Base-by-base conservation (phyloP, 2,113 vertebrate genomes). In the Channa maculata region DNA sequence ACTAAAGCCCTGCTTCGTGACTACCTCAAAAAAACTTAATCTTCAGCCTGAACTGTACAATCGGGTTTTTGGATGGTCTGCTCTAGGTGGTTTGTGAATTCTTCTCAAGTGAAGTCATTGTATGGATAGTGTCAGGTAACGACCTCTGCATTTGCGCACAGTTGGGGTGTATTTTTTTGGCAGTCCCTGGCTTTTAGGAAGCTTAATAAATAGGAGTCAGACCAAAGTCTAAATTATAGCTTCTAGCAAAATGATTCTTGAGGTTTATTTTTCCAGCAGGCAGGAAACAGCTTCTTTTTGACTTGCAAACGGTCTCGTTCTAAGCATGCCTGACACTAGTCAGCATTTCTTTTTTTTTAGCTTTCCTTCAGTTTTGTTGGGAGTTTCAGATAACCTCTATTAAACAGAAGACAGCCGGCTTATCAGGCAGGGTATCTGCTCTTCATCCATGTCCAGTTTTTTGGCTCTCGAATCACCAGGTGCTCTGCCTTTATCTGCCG, bases 111-210 rank as follows among this genome's bases (percentile, higher is more conserved):
- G 88, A 87, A 91, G 84, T 93, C 88, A 86, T 85, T 92, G 84
- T 86, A 69, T 88, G 85, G 73, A 87, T 87, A 90, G 90, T 86
- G 80, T 92, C 85, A 87, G 86, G 67, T 91, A 78, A 88, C 88
- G 3, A 78, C 84, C 80, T 79, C 70, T 67, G 49, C 65, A 64
- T 75, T 80, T 36, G 38, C 59, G 68, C 84, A 62, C 84, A 69
- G 86, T 77, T 75, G 81, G 81, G 79, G 76, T 74, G 69, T 82
- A 74, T 65, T 63, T 43, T 39, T 38, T 34, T 70, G 49, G 10
- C 54, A 65, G 13, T 74, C 60, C 5, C 62, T 70, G 61, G 75
- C 48, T 73, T 77, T 71, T 5, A 49, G 65, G 48, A 80, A 66
- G 44, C 79, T 81, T 78, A 78, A 85, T 79, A 86, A 87, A 86